Base-by-base conservation (phyloP, 2,888 invertebrate genomes). In the Apodemia hepburni region DNA sequence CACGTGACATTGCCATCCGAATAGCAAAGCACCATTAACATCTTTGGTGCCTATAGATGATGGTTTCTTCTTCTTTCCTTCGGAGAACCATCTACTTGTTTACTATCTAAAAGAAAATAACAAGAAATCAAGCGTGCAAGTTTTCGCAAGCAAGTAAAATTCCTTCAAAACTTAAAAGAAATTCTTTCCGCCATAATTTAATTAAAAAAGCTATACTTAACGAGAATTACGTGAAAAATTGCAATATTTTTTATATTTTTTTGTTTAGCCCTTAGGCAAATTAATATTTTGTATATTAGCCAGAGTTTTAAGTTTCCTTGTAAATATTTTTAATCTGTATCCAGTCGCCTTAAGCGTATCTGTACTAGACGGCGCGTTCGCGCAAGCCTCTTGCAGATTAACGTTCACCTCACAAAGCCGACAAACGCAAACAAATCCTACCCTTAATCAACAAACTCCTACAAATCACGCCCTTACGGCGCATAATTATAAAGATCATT, bases 341-440 rank as follows among this genome's bases (percentile, higher is more conserved):
- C 59, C 61, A 67, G 71, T 71, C 77, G 78, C 78, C 77, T 81
- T 79, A 79, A 79, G 75, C 74, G 75, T 75, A 78, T 76, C 75
- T 61, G 57, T 72, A 69, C 65, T 69, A 66, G 72, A 60, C 62
- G 72, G 70, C 84, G 82, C 84, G 83, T 74, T 70, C 80, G 73
- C 81, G 87, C 89, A 87, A 81, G 75, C 75, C 70, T 69, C 75
- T 70, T 67, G 78, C 78, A 84, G 89, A 87, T 89, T 88, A 89
- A 74, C 77, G 68, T 71, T 67, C 54, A 54, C 54, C 63, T 64
- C 66, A 75, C 80, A 81, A 82, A 82, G 82, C 77, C 78, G 76
- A 69, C 79, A 70, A 72, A 69, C 68, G 70, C 77, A 75, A 79
- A 76, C 78, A 76, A 71, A 68, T 73, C 73, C 58, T 58, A 77